Percentiles rank a stretch among this genome's conserved stretches.
phyloP scores from a whole-genome alignment of 2,797 vertebrate species.

The Tympanoctomys barrerae region DNA sequence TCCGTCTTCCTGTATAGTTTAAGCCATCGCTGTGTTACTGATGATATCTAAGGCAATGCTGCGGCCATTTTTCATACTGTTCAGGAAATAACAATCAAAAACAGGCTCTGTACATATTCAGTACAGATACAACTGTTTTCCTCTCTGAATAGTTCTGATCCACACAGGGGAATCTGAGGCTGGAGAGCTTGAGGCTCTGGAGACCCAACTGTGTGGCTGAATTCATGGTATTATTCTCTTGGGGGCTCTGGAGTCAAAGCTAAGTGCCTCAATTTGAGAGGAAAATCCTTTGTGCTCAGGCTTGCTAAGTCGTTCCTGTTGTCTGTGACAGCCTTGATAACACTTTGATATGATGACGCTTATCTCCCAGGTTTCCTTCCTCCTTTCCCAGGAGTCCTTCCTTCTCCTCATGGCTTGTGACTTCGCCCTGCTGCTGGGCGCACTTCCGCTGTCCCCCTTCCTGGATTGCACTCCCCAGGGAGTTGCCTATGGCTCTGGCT shows the following conservation, averaged over 20 bases:
- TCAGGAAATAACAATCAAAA: background rate
- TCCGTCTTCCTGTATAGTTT: background rate
- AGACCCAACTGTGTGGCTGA: background rate
- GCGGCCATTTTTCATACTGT: background rate
- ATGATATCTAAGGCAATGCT: background rate
- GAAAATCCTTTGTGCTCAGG: background rate
- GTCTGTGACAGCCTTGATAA: background rate
- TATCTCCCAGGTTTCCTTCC: background rate
- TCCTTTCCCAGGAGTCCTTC: background rate
- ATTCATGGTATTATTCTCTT: background rate
- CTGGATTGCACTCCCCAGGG: background rate
- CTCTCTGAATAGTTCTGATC: background rate
- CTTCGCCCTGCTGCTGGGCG: background rate
- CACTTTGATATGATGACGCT: background rate
- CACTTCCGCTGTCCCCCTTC: background rate
- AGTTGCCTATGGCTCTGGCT: background rate
- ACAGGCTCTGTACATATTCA: background rate
- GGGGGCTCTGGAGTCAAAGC: background rate
- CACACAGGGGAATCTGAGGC: background rate
- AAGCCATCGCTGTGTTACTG: background rate
- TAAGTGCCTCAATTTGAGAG: background rate
- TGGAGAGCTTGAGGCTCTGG: background rate
- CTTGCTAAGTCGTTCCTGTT: background rate
- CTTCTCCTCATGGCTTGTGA: background rate
- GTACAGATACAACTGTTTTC: background rate